Conservation (phyloP, 64 coral and sea anemone genomes). For the Porites lutea region DNA sequence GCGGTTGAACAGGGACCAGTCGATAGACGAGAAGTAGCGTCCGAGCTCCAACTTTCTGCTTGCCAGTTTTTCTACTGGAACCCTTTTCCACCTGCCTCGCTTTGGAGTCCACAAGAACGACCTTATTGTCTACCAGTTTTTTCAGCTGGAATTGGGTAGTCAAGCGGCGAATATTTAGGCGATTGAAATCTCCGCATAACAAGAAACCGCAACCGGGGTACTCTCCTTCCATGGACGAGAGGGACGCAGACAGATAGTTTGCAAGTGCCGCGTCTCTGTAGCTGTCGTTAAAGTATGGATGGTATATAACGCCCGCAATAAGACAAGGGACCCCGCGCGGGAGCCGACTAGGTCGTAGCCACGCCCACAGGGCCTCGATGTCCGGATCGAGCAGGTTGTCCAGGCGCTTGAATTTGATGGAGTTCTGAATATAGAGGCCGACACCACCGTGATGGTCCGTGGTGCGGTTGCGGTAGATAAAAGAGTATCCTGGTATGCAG, state of each 20-base stretch:
- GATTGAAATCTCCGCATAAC: constrained; percentile 56
- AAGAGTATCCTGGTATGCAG: no score
- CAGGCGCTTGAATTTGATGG: background rate
- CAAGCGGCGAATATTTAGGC: constrained; percentile 18
- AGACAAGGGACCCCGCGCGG: constrained; percentile 17
- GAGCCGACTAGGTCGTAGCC: no score
- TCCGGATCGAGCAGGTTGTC: constrained; percentile 16
- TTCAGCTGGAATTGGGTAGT: constrained; percentile 39
- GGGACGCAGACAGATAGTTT: constrained; percentile 1
- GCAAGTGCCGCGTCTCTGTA: constrained; percentile 23
- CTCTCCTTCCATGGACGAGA: constrained; percentile 4
- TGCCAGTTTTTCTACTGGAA: no score
- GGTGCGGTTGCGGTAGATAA: no score
- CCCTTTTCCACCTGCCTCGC: background rate
- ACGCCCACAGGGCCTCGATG: background rate
- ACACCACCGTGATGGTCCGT: no score
- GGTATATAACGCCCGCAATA: constrained; percentile 32
- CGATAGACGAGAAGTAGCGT: background rate
- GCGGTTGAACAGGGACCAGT: constrained; percentile 17
- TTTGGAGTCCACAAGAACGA: constrained; percentile 17
- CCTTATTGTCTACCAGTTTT: constrained; percentile 38
- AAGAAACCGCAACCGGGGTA: constrained; percentile 16
- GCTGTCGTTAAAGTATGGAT: constrained; percentile 23
- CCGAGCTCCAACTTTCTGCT: background rate
- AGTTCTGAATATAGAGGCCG: no score